A percentile compares a stretch with the other conserved stretches of the same genome.
Conservation (phyloP, 2,113 vertebrate species). For the Eclectus roratus region DNA sequence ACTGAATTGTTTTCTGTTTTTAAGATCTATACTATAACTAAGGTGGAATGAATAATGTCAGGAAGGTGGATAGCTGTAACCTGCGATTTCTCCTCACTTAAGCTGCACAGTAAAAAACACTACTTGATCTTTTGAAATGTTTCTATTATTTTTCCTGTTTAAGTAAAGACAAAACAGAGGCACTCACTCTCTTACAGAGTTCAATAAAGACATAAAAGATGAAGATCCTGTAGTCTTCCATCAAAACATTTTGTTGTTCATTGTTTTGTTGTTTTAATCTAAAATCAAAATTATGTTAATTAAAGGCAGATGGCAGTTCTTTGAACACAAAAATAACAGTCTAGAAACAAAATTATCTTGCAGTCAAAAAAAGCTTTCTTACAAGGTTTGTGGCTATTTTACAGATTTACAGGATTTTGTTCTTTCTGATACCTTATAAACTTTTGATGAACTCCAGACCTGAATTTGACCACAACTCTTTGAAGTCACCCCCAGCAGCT, state of each 20-base stretch:
- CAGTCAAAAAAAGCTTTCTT: not conserved
- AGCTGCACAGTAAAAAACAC: not conserved
- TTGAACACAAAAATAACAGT: not conserved
- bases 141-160: not conserved
- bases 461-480: not conserved
- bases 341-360: not conserved
- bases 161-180: not conserved
- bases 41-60: not conserved
- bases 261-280: not conserved
- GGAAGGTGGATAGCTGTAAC: not conserved
- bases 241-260: not conserved
- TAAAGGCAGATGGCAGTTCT: not conserved
- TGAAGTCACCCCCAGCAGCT: not conserved
- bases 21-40: not conserved
- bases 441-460: not conserved
- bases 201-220: not conserved
- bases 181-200: not conserved
- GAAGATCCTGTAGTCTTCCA: not conserved
- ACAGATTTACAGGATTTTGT: not conserved
- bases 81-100: not conserved
- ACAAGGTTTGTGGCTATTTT: not conserved
- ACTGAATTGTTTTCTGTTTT: not conserved
- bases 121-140: not conserved
- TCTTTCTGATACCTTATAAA: not conserved
- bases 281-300: not conserved